phyloP scores from a whole-genome alignment of 2,888 invertebrate genomes.

The Microctonus aethiopoides region DNA sequence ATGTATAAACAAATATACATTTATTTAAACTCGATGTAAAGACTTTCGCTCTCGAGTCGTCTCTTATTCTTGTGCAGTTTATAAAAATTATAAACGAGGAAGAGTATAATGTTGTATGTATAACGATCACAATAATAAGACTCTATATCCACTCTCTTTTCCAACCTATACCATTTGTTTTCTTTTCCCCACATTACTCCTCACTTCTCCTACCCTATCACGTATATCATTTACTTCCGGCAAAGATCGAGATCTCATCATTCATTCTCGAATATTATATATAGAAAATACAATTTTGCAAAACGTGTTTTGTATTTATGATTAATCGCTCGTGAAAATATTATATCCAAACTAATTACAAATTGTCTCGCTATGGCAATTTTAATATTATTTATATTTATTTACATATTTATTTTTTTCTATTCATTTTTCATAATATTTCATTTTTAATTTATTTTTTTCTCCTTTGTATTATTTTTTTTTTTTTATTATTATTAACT shows the following conservation, averaged over 20 bases:
- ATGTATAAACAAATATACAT: background rate
- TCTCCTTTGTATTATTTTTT: too few species aligned
- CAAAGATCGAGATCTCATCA: conserved; percentile 33
- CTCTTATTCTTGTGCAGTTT: background rate
- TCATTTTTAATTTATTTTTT: background rate
- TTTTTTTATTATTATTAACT: background rate
- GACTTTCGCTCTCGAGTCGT: background rate
- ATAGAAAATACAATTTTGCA: conserved; percentile 23
- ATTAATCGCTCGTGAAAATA: conserved; percentile 22
- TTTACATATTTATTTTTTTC: too few species aligned
- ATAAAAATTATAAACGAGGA: conserved; percentile 9
- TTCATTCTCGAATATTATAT: conserved; percentile 18
- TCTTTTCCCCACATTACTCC: background rate
- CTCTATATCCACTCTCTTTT: conserved; percentile 6
- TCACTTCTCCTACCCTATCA: background rate
- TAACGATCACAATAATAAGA: conserved; percentile 5
- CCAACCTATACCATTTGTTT: background rate
- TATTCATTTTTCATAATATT: background rate
- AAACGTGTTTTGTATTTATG: conserved; percentile 24
- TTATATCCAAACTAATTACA: background rate
- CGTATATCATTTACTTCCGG: conserved; percentile 23
- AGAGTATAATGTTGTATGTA: background rate
- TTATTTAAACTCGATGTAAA: background rate
- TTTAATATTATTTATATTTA: background rate
- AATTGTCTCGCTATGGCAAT: background rate